phyloP scores from a whole-genome alignment of 2,113 vertebrate species.

The Ursus arctos region DNA sequence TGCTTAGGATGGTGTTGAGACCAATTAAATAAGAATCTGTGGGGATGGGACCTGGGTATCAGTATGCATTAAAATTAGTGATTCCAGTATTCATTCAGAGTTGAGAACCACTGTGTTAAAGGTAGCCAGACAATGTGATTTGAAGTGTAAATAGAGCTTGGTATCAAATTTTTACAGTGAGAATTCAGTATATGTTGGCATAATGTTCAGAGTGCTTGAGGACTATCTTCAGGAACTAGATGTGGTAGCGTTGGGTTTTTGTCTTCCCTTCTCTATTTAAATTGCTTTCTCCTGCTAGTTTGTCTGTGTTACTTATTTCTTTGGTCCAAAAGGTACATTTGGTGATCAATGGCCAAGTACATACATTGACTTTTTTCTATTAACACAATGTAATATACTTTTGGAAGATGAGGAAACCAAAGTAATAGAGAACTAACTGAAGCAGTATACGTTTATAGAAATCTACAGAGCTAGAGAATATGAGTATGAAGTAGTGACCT shows the following conservation, averaged over 20 bases:
- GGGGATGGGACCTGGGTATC: not conserved
- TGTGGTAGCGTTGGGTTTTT: not conserved
- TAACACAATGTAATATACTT: not conserved
- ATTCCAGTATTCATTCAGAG: not conserved
- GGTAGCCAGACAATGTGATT: not conserved
- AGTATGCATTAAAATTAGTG: not conserved
- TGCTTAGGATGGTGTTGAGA: not conserved
- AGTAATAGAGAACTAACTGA: not conserved
- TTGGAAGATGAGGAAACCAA: not conserved
- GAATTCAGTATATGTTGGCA: not conserved
- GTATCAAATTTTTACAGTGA: not conserved
- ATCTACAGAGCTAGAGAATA: not conserved
- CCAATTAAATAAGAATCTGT: not conserved
- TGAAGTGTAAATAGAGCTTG: not conserved
- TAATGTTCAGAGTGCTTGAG: not conserved
- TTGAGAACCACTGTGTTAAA: not conserved
- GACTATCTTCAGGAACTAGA: not conserved
- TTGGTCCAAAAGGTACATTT: not conserved
- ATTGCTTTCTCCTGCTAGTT: not conserved
- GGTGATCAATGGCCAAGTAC: not conserved
- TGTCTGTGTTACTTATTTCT: not conserved
- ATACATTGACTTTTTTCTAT: not conserved
- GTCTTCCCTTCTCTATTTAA: not conserved
- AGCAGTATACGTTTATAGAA: not conserved
- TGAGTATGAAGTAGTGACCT: not conserved